Percentiles rank a stretch among this genome's conserved stretches.
Evolutionary conservation across 2,888 invertebrate genomes (phyloP).

Genomic region (Nomada ruficornis): DNA sequence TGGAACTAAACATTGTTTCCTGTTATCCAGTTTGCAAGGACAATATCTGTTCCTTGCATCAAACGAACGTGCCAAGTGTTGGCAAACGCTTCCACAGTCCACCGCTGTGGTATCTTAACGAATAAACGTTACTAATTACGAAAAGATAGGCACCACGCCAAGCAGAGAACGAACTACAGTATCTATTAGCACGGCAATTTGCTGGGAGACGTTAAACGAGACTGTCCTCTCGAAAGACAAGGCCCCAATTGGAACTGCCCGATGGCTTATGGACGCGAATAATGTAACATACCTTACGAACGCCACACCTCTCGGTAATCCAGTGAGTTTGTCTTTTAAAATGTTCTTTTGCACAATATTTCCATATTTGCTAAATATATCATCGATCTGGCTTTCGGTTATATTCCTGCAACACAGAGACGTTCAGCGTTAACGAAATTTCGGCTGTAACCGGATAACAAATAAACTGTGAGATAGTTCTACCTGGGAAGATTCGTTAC

Average conservation of each 20-base stretch:
- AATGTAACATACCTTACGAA: constrained; percentile 91
- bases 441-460: background rate
- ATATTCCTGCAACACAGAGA: constrained; percentile 85
- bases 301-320: constrained; percentile 95
- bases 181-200: constrained; percentile 1
- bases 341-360: constrained; percentile 96
- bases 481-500: constrained; percentile 95
- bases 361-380: constrained; percentile 94
- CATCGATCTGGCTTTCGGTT: constrained; percentile 93
- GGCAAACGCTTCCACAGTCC: background rate
- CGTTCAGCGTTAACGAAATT: background rate
- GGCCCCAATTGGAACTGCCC: background rate
- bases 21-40: too few species aligned
- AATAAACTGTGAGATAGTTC: background rate
- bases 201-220: background rate
- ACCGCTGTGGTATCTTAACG: background rate
- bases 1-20: too few species aligned
- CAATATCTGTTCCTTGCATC: too few species aligned
- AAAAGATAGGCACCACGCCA: constrained; percentile 49
- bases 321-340: constrained; percentile 94
- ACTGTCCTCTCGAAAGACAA: background rate
- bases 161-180: constrained; percentile 5
- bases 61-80: too few species aligned
- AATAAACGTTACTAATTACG: constrained; percentile 39
- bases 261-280: background rate